Evolutionary conservation across 1,140 invertebrate species (phyloP).

Genomic region (Rhopalosiphum maidis): DNA sequence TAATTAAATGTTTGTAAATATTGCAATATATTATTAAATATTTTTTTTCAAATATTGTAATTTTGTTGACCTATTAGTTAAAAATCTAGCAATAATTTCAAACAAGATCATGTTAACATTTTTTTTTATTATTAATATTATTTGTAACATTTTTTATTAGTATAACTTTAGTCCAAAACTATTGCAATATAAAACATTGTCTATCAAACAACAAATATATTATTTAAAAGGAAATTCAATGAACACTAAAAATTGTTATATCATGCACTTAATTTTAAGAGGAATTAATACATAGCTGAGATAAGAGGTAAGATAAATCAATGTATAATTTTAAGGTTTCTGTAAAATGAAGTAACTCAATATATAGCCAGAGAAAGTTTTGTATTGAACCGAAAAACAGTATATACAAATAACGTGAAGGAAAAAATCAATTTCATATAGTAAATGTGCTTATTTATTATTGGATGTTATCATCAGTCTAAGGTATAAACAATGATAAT

Average conservation of each 20-base stretch:
- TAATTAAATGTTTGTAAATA: background rate
- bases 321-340: background rate
- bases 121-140: background rate
- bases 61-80: background rate
- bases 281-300: background rate
- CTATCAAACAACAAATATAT: background rate
- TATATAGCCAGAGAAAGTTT: background rate
- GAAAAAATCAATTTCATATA: slow-evolving; percentile 16
- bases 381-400: slow-evolving; percentile 25
- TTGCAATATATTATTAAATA: background rate
- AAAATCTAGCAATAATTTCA: background rate
- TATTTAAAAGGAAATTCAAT: background rate
- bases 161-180: background rate
- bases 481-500: slow-evolving; percentile 23
- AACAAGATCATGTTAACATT: background rate
- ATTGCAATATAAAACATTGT: background rate
- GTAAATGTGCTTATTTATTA: slow-evolving; percentile 38
- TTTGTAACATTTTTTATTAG: background rate
- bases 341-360: background rate
- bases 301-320: background rate
- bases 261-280: background rate
- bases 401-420: slow-evolving; percentile 48
- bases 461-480: slow-evolving; percentile 34
- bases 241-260: background rate
- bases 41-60: background rate